Percentiles rank a stretch among this genome's conserved stretches.
These are phyloP conservation scores for Aurelia sp. DNA, from an alignment of 30 jellyfish, hydroid and myxozoan genomes.

Conservation along the genomic window DNA sequence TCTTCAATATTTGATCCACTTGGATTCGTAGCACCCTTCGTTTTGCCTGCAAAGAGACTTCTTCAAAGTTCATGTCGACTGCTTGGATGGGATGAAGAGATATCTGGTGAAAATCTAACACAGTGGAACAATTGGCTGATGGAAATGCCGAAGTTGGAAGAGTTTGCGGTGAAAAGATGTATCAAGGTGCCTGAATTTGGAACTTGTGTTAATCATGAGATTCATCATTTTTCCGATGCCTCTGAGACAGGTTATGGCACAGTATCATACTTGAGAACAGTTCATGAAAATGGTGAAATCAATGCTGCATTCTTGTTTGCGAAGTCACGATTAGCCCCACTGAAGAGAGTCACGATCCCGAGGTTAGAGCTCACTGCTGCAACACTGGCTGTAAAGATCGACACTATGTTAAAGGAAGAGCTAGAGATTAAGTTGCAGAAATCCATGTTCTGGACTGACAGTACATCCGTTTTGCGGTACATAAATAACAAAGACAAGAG, in stretches of 20 bases:
- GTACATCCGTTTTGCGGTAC: conserved; percentile 57
- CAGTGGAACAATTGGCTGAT: conserved; percentile 45
- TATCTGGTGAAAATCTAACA: conserved; percentile 32
- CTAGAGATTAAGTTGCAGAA: conserved; percentile 27
- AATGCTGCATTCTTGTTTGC: conserved; percentile 42
- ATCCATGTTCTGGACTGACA: conserved; percentile 65
- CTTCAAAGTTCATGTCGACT: conserved; percentile 45
- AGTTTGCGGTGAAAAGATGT: conserved; percentile 17
- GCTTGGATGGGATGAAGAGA: conserved; percentile 56
- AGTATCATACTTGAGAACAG: conserved; percentile 57
- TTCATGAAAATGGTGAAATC: conserved; percentile 25
- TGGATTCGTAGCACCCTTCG: conserved; percentile 67
- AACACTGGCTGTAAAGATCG: conserved; percentile 57
- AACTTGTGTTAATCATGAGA: neutral
- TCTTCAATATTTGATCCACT: conserved; percentile 64
- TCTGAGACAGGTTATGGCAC: conserved; percentile 60
- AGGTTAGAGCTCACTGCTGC: conserved; percentile 75
- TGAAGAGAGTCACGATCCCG: conserved; percentile 68
- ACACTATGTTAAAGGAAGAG: conserved; percentile 54
- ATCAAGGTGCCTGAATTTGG: conserved; percentile 41
- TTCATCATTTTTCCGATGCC: conserved; percentile 61
- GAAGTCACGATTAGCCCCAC: conserved; percentile 63
- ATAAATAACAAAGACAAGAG: conserved; percentile 52
- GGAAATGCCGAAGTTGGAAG: conserved; percentile 42
- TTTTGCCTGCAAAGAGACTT: conserved; percentile 52